Conservation (phyloP, 2,797 vertebrate genomes). For the Macropus fuliginosus region DNA sequence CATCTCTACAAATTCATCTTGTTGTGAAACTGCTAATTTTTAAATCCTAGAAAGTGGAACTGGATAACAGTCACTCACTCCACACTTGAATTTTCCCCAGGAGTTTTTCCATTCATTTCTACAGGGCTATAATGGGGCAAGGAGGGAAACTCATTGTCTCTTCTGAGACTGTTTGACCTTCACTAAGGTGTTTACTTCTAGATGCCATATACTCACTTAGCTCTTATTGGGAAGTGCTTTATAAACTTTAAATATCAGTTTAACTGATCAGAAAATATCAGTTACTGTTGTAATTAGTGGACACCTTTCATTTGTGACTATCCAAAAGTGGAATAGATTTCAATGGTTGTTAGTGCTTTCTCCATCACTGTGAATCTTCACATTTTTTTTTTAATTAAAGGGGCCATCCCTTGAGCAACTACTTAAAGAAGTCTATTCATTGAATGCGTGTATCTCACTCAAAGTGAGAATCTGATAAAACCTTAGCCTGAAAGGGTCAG, state of each 20-base stretch:
- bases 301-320: not conserved
- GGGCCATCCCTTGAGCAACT: no score
- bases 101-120: slow-evolving; percentile 9
- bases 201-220: not conserved
- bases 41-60: slow-evolving; percentile 33
- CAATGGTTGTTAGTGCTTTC: not conserved
- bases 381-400: not conserved
- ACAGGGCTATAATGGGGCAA: not conserved
- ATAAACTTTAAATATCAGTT: not conserved
- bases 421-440: no score
- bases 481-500: no score
- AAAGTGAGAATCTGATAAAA: no score
- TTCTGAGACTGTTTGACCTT: not conserved
- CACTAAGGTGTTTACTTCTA: not conserved
- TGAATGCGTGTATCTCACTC: no score
- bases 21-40: slow-evolving; percentile 34
- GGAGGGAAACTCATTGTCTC: not conserved
- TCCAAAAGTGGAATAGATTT: not conserved
- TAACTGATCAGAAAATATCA: not conserved
- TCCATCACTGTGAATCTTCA: not conserved
- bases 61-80: not conserved
- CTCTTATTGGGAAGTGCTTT: not conserved
- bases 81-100: not conserved
- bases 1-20: not conserved
- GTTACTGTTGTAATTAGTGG: not conserved